Base-by-base conservation (phyloP, 2,113 vertebrate genomes). In the Nibea coibor region DNA sequence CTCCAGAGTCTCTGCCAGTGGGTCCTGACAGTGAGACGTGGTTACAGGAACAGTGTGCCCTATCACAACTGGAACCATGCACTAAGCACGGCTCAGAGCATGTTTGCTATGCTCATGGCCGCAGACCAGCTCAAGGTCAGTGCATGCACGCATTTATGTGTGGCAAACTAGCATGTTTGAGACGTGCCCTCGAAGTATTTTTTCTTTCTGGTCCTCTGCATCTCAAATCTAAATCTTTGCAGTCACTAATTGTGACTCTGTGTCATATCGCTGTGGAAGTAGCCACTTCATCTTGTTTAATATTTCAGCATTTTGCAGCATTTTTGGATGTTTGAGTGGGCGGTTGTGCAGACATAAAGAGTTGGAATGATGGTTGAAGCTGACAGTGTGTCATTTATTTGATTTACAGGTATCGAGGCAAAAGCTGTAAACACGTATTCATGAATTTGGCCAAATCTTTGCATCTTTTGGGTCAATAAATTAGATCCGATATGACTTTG, bases 31-130 rank as follows among this genome's bases (percentile, higher is more conserved):
- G 96, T 98, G 16, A 97, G 96, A 93, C 97, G 97, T 91, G 97
- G 97, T 64, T 98, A 98, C 62, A 95, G 97, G 86, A 97, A 96
- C 89, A 96, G 95, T 0, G 95, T 98, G 50, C 96, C 96, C 72
- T 98, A 97, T 91, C 97, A 98, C 93, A 98, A 98, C 75, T 98
- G 97, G 97, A 96, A 95, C 75, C 97, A 98, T 0, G 97, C 96
- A 61, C 96, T 98, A 66, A 96, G 97, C 86, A 98, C 97, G 1
- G 96, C 96, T 0, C 97, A 98, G 74, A 97, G 97, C 86, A 98
- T 98, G 97, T 98, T 98, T 81, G 96, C 96, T 22, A 95, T 97
- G 69, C 91, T 98, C 42, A 97, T 95, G 89, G 94, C 80, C 48
- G 88, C 96, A 15, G 95, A 95, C 31, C 95, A 94, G 78, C 95